Base-by-base conservation (phyloP, 2,888 invertebrate genomes). In the Coenonympha arcania region DNA sequence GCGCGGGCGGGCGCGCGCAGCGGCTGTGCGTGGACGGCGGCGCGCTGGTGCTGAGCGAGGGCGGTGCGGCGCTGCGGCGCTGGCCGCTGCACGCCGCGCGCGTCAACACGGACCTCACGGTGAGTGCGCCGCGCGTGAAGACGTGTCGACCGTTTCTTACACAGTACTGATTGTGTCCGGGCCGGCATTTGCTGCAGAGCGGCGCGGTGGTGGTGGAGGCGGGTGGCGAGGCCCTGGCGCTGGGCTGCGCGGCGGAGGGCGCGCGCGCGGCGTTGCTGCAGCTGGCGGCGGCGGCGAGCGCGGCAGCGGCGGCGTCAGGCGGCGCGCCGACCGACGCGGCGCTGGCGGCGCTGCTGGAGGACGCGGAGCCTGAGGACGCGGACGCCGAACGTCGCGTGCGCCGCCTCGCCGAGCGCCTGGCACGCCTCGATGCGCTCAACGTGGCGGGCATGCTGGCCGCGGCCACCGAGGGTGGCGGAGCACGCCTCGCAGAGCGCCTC, bases 291-390 rank as follows among this genome's bases (percentile, higher is more conserved):
- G 57, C 93, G 84, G 65, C 62, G 20, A 64, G 57, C 31, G 95
- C 94, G 69, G 93, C 46, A 93, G 95, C 79, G 94, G 95, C 6
- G 91, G 91, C 78, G 87, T 87, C 16, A 90, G 90, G 66, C 90
- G 50, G 90, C 91, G 56, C 92, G 66, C 96, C 98, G 73, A 95
- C 96, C 62, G 88, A 89, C 18, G 98, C 73, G 43, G 82, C 81
- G 51, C 68, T 80, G 15, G 73, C 76, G 6, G 91, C 92, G 61
- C 87, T 99, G 57, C 93, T 99, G 84, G 65, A 63, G 19, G 64
- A 59, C 34, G 95, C 94, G 68, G 93, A 95, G 71, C 92, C 92
- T 75, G 95, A 94, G n/a, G 94, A 96, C 52, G 92, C 92, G 47
- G 93, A 95, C 80, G 94, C 95, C 6, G 91, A 91, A 79, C 87